These are phyloP conservation scores for crab-eating macaque (Macaca fascicularis) DNA, from an alignment of 2,113 vertebrate genomes.

Conservation along the genomic window DNA sequence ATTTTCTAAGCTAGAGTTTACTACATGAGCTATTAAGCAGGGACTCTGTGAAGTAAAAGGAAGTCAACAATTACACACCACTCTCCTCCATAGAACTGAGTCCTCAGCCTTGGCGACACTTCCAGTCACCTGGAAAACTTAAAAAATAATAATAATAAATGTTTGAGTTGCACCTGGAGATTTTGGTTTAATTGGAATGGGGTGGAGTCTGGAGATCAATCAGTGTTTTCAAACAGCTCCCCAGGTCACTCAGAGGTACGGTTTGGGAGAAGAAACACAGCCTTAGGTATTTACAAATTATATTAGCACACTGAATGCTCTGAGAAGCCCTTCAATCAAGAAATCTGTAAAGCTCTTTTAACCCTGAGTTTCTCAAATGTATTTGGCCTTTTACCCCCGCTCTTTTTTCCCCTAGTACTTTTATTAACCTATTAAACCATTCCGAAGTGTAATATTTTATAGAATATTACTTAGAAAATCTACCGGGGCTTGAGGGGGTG, in stretches of 20 bases:
- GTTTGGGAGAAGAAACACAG: neutral
- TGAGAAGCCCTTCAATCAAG: neutral
- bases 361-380: constrained; percentile 9
- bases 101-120: neutral
- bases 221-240: neutral
- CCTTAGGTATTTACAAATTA: neutral
- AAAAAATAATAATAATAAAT: neutral
- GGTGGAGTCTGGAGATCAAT: neutral
- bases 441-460: neutral
- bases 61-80: neutral
- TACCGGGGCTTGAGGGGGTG: neutral
- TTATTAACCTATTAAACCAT: neutral
- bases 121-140: neutral
- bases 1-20: neutral
- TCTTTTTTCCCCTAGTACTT: neutral
- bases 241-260: neutral
- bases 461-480: constrained; percentile 11
- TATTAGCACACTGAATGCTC: neutral
- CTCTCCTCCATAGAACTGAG: neutral
- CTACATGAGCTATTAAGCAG: neutral
- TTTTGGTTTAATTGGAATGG: neutral
- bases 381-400: neutral
- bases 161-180: neutral
- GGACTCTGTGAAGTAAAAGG: neutral
- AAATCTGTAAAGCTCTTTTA: neutral